Evolutionary conservation across 1,140 invertebrate genomes (phyloP).

Genomic region (Cydia amplana): DNA sequence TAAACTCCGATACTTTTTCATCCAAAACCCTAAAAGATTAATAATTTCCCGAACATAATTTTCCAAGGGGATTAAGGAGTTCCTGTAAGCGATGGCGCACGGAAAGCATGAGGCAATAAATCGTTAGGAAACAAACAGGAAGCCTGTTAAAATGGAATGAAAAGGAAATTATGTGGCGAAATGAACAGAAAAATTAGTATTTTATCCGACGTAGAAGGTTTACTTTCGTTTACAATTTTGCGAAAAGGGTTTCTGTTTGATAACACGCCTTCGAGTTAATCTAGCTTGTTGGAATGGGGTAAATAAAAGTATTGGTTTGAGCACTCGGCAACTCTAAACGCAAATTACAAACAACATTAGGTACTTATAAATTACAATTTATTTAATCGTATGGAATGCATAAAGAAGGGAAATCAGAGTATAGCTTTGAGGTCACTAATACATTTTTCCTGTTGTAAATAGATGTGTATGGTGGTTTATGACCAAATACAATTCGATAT

Average conservation of each 20-base stretch:
- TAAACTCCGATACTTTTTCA: background rate
- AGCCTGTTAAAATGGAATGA: conserved; percentile 7
- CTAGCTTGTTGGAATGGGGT: background rate
- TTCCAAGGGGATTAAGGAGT: conserved; percentile 18
- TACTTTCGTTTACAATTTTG: background rate
- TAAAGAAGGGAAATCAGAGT: no score
- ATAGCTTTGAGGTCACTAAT: no score
- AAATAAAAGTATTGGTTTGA: background rate
- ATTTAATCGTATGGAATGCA: no score
- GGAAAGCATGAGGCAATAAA: conserved; percentile 16
- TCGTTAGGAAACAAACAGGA: conserved; percentile 16
- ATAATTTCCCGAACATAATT: conserved; percentile 10
- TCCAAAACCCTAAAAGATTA: conserved; percentile 8
- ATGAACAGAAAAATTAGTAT: conserved; percentile 19
- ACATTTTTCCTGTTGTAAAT: no score
- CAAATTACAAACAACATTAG: no score
- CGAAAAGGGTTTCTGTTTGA: background rate
- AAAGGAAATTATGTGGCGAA: conserved; percentile 19
- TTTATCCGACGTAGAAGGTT: conserved; percentile 1
- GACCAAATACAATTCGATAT: background rate
- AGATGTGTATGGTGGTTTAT: background rate
- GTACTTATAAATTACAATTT: no score
- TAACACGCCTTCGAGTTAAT: background rate
- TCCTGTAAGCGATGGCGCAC: conserved; percentile 14
- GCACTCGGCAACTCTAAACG: no score